These are phyloP conservation scores for Drosophila phalerata DNA, from an alignment of 2,888 invertebrate genomes.

Conservation along the genomic window DNA sequence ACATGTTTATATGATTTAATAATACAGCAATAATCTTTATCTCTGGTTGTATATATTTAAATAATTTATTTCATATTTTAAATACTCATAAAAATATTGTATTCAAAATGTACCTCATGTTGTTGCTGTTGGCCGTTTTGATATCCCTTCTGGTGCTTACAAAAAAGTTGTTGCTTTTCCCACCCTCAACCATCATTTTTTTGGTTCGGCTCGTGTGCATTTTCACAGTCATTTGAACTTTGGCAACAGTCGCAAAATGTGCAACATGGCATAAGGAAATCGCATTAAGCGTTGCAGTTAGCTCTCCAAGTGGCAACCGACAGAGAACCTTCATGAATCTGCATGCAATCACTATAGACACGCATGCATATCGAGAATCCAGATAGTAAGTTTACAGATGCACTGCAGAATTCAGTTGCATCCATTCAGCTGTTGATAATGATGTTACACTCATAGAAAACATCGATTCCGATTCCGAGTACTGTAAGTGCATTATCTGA, in stretches of 20 bases:
- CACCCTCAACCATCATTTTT: not conserved
- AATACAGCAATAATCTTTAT: too few relatives aligned
- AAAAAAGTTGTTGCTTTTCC: conserved; percentile 14
- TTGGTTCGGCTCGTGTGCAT: conserved; percentile 52
- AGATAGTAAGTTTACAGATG: not conserved
- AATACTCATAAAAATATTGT: too few relatives aligned
- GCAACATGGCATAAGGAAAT: conserved; percentile 71
- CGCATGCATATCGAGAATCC: conserved; percentile 3
- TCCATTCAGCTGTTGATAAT: not conserved
- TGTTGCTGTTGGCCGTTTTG: not conserved
- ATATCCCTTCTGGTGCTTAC: conserved; percentile 1
- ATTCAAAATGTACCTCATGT: not conserved
- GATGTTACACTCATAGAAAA: not conserved
- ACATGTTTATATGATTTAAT: not conserved
- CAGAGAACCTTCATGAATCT: conserved; percentile 47
- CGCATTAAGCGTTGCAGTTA: conserved; percentile 73
- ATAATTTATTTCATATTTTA: not conserved
- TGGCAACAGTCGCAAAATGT: conserved; percentile 72
- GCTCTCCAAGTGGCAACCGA: conserved; percentile 39
- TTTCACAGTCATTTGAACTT: conserved; percentile 77
- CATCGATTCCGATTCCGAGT: not conserved
- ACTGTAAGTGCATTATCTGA: not conserved
- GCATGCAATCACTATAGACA: conserved; percentile 15
- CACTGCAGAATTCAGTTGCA: not conserved
- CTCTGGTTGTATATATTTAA: not conserved